A percentile compares a stretch with the other conserved stretches of the same genome.
Conservation (phyloP, 1,140 invertebrate genomes). For the Arctopsyche grandis region DNA sequence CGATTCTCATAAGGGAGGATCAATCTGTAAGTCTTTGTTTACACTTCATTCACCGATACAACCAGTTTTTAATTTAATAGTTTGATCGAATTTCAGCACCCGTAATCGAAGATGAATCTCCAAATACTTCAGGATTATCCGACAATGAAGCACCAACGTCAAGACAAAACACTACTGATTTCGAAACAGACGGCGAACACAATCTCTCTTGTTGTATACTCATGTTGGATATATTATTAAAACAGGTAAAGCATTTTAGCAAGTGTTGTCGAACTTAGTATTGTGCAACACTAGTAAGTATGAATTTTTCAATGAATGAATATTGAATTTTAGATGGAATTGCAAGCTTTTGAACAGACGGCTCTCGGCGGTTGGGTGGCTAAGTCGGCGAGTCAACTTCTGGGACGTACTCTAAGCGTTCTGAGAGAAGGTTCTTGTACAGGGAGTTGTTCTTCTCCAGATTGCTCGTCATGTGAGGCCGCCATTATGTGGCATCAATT, state of each 20-base stretch:
- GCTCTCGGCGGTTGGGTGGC: constrained; percentile 38
- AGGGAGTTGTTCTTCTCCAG: constrained; percentile 67
- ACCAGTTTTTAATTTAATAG: background rate
- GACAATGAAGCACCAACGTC: constrained; percentile 74
- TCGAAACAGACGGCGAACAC: constrained; percentile 74
- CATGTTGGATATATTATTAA: constrained; percentile 94
- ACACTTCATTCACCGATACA: constrained; percentile 15
- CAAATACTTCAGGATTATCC: constrained; percentile 75
- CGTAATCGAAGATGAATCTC: constrained; percentile 75
- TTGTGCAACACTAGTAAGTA: background rate
- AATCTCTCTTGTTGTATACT: constrained; percentile 94
- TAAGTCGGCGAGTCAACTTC: constrained; percentile 67
- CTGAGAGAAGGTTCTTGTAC: constrained; percentile 78
- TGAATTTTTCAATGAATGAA: too few relatives aligned
- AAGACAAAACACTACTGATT: constrained; percentile 67
- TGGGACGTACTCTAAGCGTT: constrained; percentile 82
- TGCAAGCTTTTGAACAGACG: constrained; percentile 69
- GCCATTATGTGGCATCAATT: constrained; percentile 94
- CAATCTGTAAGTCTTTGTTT: constrained; percentile 67
- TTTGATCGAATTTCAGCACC: constrained; percentile 62
- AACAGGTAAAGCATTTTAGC: constrained; percentile 82
- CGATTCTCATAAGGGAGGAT: constrained; percentile 59
- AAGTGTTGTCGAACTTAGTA: too few relatives aligned
- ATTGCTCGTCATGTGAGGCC: constrained; percentile 93
- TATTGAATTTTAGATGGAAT: constrained; percentile 77